Evolutionary conservation across 2,797 vertebrate species (phyloP).

Genomic region (Linurgus olivaceus): DNA sequence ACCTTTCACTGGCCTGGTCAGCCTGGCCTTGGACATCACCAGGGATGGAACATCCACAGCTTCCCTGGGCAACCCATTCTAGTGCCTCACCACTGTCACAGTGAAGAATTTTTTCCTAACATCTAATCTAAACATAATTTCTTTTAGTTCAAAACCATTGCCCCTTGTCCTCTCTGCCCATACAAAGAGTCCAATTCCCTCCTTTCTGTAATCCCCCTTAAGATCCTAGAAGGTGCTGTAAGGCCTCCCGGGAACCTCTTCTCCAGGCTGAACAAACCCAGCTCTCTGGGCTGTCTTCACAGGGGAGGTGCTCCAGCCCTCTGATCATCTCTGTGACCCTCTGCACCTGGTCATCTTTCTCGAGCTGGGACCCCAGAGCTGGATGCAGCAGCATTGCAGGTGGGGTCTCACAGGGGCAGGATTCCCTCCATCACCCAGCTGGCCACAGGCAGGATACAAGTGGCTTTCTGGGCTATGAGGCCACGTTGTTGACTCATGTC

Average conservation of each 20-base stretch:
- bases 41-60: not conserved
- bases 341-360: not conserved
- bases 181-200: not conserved
- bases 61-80: not conserved
- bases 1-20: not conserved
- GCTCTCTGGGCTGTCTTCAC: not conserved
- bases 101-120: not conserved
- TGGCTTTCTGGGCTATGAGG: not conserved
- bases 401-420: not conserved
- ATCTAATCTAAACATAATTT: not conserved
- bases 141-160: not conserved
- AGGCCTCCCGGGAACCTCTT: not conserved
- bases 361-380: not conserved
- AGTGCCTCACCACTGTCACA: not conserved
- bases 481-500: rapidly evolving
- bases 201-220: not conserved
- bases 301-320: not conserved
- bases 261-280: not conserved
- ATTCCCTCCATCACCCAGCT: not conserved
- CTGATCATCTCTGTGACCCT: not conserved
- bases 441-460: not conserved
- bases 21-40: not conserved
- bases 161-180: not conserved
- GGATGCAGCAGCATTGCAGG: not conserved
- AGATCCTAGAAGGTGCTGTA: not conserved